Conservation (phyloP, 2,797 vertebrate species). For the Synaphobranchus kaupii region DNA sequence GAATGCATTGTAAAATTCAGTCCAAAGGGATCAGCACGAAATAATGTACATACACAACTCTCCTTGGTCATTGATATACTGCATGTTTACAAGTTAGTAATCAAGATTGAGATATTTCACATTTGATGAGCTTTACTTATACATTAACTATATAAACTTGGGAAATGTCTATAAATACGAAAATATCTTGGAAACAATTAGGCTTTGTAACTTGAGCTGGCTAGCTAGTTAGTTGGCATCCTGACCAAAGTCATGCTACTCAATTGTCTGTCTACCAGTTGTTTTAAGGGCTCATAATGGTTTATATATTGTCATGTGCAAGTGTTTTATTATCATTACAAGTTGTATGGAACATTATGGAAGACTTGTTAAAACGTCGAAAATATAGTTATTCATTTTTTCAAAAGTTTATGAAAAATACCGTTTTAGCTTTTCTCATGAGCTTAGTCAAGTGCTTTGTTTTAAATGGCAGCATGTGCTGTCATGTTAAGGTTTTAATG, state of each 20-base stretch:
- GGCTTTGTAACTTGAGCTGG: background rate
- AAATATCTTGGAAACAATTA: background rate
- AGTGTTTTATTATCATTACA: background rate
- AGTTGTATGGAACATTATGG: background rate
- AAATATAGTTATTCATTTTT: slow-evolving; percentile 3
- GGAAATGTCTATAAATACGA: background rate
- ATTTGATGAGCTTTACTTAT: background rate
- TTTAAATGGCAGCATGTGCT: background rate
- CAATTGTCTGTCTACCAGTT: background rate
- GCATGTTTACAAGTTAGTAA: background rate
- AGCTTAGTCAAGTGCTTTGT: background rate
- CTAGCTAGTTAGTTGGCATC: slow-evolving; percentile 4
- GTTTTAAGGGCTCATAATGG: background rate
- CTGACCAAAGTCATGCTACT: background rate
- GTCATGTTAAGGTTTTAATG: slow-evolving; percentile 41
- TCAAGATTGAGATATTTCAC: background rate
- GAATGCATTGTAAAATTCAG: slow-evolving; percentile 25
- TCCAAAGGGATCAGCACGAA: background rate
- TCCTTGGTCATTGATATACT: slow-evolving; percentile 7
- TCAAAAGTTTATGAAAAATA: background rate
- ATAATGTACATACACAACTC: background rate
- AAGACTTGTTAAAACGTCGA: background rate
- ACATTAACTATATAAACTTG: background rate
- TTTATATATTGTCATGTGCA: background rate
- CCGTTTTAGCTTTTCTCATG: background rate